These are phyloP conservation scores for Synanthedon tipuliformis DNA, from an alignment of 2,888 invertebrate species.

Conservation along the genomic window DNA sequence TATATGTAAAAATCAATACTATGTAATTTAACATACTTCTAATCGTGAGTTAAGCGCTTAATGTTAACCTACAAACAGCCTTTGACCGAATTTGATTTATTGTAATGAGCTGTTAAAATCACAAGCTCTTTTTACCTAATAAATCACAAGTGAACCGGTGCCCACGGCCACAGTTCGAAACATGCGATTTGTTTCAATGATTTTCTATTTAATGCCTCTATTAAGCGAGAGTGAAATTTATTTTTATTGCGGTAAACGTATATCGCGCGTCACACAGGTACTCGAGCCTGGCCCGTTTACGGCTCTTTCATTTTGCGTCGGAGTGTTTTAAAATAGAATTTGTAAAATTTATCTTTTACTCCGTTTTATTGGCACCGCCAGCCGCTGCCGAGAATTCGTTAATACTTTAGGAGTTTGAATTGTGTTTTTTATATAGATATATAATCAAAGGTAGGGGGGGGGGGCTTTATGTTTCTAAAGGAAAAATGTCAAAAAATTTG, in stretches of 20 bases:
- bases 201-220: slow-evolving; percentile 30
- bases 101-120: slow-evolving; percentile 14
- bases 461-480: too few species aligned
- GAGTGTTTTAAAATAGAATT: too few species aligned
- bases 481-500: too few species aligned
- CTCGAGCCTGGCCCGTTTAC: background rate
- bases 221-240: slow-evolving; percentile 11
- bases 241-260: slow-evolving; percentile 3
- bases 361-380: too few species aligned
- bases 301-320: background rate
- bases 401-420: too few species aligned
- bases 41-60: too few species aligned
- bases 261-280: background rate
- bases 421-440: too few species aligned
- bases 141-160: slow-evolving; percentile 18
- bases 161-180: slow-evolving; percentile 18
- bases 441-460: too few species aligned
- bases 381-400: too few species aligned
- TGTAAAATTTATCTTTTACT: too few species aligned
- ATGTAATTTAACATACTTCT: too few species aligned
- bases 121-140: slow-evolving; percentile 13
- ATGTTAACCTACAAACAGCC: background rate
- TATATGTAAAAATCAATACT: too few species aligned
- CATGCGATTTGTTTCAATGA: slow-evolving; percentile 42
- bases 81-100: slow-evolving; percentile 9